These are phyloP conservation scores for Ophonus ardosiacus DNA, from an alignment of 2,888 invertebrate genomes.

Conservation along the genomic window DNA sequence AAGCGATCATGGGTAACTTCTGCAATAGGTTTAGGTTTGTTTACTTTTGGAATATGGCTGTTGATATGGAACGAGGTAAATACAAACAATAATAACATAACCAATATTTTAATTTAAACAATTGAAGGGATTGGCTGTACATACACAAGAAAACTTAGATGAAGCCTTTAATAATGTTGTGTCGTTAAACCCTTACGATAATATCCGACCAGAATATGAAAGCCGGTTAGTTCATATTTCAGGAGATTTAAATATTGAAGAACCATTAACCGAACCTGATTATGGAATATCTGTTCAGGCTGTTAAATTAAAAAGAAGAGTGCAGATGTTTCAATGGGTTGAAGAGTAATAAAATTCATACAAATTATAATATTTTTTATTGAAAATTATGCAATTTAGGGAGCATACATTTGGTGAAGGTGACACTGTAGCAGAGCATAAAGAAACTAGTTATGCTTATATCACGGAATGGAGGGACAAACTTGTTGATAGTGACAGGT, in stretches of 20 bases:
- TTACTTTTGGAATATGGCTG: constrained; percentile 83
- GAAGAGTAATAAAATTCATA: constrained; percentile 79
- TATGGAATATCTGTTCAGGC: constrained; percentile 91
- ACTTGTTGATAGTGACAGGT: constrained; percentile 86
- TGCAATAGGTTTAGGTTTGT: constrained; percentile 82
- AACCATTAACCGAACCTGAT: constrained; percentile 90
- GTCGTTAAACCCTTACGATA: constrained; percentile 75
- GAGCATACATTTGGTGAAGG: constrained; percentile 74
- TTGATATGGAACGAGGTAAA: constrained; percentile 88
- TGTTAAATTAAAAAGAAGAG: constrained; percentile 89
- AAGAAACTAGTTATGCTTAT: constrained; percentile 86
- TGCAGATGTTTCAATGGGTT: constrained; percentile 97
- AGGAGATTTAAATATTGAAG: constrained; percentile 85
- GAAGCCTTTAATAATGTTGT: constrained; percentile 84
- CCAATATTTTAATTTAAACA: constrained; percentile 26
- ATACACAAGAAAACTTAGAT: constrained; percentile 87
- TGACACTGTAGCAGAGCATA: constrained; percentile 76
- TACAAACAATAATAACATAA: constrained; percentile 21
- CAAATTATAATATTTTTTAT: constrained; percentile 60
- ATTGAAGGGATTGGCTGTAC: constrained; percentile 86
- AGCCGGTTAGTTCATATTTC: constrained; percentile 87
- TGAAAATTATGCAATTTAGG: constrained; percentile 66
- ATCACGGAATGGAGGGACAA: constrained; percentile 91
- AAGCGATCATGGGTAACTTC: constrained; percentile 86
- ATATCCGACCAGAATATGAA: constrained; percentile 81